Base-by-base conservation (phyloP, 2,888 invertebrate genomes). In the Mimas tiliae region DNA sequence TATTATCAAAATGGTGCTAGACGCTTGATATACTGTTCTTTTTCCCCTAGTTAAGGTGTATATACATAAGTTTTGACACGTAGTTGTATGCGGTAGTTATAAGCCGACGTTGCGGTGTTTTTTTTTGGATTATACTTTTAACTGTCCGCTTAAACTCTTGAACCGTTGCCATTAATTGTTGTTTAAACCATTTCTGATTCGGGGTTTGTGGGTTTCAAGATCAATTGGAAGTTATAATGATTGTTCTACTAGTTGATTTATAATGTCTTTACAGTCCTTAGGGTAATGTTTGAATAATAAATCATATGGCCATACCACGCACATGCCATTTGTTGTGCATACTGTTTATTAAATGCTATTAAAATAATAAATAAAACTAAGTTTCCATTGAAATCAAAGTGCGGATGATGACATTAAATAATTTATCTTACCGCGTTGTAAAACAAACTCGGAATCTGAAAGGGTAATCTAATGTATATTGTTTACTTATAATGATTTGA, bases 1-100 rank as follows among this genome's bases (percentile, higher is more conserved):
- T 87, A 89, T 88, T 90, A 91, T 91, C 86, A 81, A 87, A 91
- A 93, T 93, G 93, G 93, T 93, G 93, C 93, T 93, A 93, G 92
- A 91, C 83, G 91, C 91, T 92, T 86, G 72, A 83, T 82, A 81
- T 78, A 85, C 84, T 84, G 81, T 85, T 89, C 88, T 80, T 86
- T 89, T 90, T n/a, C 81, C 86, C 78, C 76, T 90, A 88, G 82
- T 80, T 83, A 84, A 62, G 48, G 45, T 58, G 58, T 58, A 58
- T 58, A 42, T 58, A 58, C 16, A 42, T 67, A 51, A 64, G 34
- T 63, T 48, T 50, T 51, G 38, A 38, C 67, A 67, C 66, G 67
- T 66, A 70, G 67, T 69, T 21, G 38, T 55, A 51, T 72, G 72
- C 67, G 64, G 69, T 72, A 63, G 50, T n/a, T 33, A 34, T 63